These are phyloP conservation scores for Chaetogeoica ovagalla DNA, from an alignment of 2,888 invertebrate genomes.

Conservation along the genomic window DNA sequence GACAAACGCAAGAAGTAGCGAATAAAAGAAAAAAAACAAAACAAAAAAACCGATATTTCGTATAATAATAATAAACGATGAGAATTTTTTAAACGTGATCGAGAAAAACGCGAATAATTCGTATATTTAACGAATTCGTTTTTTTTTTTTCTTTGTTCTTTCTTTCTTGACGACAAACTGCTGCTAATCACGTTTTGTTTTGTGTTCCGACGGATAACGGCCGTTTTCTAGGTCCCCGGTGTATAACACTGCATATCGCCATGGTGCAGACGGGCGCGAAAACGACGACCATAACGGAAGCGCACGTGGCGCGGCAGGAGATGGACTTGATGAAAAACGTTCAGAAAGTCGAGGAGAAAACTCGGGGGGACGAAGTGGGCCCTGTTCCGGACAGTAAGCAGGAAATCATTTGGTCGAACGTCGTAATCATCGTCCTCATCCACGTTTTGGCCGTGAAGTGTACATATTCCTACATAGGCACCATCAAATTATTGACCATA, in stretches of 20 bases:
- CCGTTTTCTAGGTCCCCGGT: no score
- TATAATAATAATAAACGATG: no score
- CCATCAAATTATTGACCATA: constrained; percentile 47
- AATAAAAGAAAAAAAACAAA: no score
- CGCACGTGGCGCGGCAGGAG: not conserved
- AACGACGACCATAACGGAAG: constrained; percentile 36
- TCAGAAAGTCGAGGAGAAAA: not conserved
- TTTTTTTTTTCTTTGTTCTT: no score
- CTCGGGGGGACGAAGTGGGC: not conserved
- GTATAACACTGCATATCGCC: not conserved
- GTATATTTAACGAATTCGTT: no score
- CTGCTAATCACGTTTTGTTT: no score
- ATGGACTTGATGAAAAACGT: not conserved
- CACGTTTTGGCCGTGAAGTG: constrained; percentile 54
- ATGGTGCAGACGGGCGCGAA: constrained; percentile 37
- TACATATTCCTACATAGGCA: constrained; percentile 14
- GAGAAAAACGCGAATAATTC: no score
- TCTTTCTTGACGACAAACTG: no score
- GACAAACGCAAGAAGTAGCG: no score
- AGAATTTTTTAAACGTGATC: no score
- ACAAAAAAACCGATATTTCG: no score
- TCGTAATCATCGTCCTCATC: constrained; percentile 55
- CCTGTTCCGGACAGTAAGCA: constrained; percentile 52
- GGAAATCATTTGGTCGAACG: constrained; percentile 57
- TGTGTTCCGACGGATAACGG: no score